These are phyloP conservation scores for Drosophila leonis DNA, from an alignment of 2,888 invertebrate species.

Conservation along the genomic window DNA sequence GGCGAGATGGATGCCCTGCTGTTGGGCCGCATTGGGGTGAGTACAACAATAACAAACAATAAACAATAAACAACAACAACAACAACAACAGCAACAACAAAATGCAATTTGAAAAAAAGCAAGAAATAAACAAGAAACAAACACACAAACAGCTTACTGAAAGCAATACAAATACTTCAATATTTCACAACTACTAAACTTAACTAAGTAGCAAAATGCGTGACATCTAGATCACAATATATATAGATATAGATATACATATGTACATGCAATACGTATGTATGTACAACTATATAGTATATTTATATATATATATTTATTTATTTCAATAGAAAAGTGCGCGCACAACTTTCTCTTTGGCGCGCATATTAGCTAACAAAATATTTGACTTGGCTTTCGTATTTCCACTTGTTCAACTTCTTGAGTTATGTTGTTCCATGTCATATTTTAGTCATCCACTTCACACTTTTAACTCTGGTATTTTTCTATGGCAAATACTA, in stretches of 20 bases:
- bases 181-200: slow-evolving; percentile 36
- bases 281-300: slow-evolving; percentile 5
- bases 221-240: slow-evolving; percentile 48
- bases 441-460: slow-evolving; percentile 37
- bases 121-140: slow-evolving; percentile 14
- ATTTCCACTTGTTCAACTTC: slow-evolving; percentile 16
- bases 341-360: slow-evolving; percentile 43
- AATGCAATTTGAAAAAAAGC: neutral
- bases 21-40: slow-evolving; percentile 92
- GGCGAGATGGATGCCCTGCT: slow-evolving; percentile 93
- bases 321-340: slow-evolving; percentile 14
- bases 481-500: slow-evolving; percentile 32
- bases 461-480: slow-evolving; percentile 43
- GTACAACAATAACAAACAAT: slow-evolving; percentile 75
- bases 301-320: slow-evolving; percentile 2
- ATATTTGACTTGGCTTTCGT: slow-evolving; percentile 68
- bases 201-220: slow-evolving; percentile 73
- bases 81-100: slow-evolving; percentile 1
- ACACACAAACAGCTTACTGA: slow-evolving; percentile 15
- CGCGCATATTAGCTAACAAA: slow-evolving; percentile 75
- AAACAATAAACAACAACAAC: slow-evolving; percentile 12
- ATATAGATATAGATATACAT: slow-evolving; percentile 6
- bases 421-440: slow-evolving; percentile 18
- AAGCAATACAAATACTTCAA: slow-evolving; percentile 26
- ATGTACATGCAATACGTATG: slow-evolving; percentile 8